Base-by-base conservation (phyloP, 2,113 vertebrate genomes). In the Notechis scutatus region DNA sequence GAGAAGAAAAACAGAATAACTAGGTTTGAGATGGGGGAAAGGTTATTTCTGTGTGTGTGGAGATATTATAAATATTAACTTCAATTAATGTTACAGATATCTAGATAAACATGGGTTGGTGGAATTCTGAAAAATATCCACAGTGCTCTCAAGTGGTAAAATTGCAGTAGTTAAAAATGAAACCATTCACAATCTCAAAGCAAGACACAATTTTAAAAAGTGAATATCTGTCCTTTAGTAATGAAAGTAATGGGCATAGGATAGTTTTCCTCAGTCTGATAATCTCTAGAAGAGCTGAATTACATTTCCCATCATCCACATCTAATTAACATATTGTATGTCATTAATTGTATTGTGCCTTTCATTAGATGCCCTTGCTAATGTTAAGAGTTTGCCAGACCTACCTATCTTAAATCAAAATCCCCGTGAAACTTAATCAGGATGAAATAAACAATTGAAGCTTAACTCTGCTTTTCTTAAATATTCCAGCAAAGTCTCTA, bases 291-390 rank as follows among this genome's bases (percentile, higher is more conserved):
- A 81, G 34, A 81, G 34, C 20, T 81, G 74, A 18, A 81, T 81
- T 81, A 81, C 18, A 81, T 81, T 81, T 81, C 74, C 34, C 74
- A 81, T 81, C 74, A 81, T 42, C 74, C 34, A 81, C 74, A 81
- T 21, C 74, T 81, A 81, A 81, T 81, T 81, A 81, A 21, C 8
- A 39, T 81, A 81, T 81, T 42, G 34, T 81, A 34, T 95, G 94
- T 95, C 96, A 96, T 93, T 90, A 96, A 95, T 94, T 95, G 95
- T 95, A 94, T 0, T 0, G 93, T 93, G 93, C 94, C 94, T 97
- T 97, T 96, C 90, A 91, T 94, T 96, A 96, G 92, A 94, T 95
- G 93, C 9, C n/a, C 87, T 59, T 91, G 86, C 7, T 1, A 90
- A 92, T 94, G 93, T 69, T 94, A 94, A 0, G 26, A 89, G 93